Conservation (phyloP, 1,140 invertebrate species). For the Homalodisca vitripennis region DNA sequence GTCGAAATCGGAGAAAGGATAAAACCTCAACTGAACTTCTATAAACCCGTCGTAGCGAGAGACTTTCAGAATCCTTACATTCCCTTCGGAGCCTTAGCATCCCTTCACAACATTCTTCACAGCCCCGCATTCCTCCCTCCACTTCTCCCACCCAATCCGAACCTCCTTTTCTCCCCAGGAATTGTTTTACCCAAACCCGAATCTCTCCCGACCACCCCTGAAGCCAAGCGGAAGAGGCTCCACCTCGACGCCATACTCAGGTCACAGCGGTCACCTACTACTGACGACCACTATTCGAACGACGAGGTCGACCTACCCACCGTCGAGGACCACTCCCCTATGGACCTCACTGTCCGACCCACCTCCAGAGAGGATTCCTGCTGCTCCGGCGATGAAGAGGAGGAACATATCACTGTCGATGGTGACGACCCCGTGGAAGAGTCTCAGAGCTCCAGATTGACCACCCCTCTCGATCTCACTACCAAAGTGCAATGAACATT, state of each 20-base stretch:
- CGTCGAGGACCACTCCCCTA: constrained; percentile 53
- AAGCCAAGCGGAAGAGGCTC: constrained; percentile 61
- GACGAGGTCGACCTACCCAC: too few relatives aligned
- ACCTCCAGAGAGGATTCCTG: neutral
- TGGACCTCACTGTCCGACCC: constrained; percentile 38
- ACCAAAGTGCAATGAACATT: constrained; percentile 55
- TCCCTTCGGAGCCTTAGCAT: constrained; percentile 47
- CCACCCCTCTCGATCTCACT: constrained; percentile 67
- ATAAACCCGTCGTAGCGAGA: constrained; percentile 45
- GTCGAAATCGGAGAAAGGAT: constrained; percentile 58
- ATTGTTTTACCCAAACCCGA: constrained; percentile 30
- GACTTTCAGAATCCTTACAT: constrained; percentile 46
- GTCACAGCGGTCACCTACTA: constrained; percentile 54
- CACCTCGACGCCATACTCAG: constrained; percentile 71
- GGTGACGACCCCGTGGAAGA: constrained; percentile 56
- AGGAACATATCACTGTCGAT: constrained; percentile 27
- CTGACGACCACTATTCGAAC: constrained; percentile 46
- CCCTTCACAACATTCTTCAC: constrained; percentile 29
- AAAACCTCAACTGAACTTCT: constrained; percentile 37
- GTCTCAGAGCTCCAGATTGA: constrained; percentile 52
- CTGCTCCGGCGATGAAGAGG: constrained; percentile 1
- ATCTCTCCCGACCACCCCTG: constrained; percentile 47
- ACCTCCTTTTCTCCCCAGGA: constrained; percentile 27
- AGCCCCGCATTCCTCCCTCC: constrained; percentile 28
- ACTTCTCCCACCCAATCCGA: constrained; percentile 7